Evolutionary conservation across 2,113 vertebrate genomes (phyloP).

Genomic region (Australoheros scitulus): DNA sequence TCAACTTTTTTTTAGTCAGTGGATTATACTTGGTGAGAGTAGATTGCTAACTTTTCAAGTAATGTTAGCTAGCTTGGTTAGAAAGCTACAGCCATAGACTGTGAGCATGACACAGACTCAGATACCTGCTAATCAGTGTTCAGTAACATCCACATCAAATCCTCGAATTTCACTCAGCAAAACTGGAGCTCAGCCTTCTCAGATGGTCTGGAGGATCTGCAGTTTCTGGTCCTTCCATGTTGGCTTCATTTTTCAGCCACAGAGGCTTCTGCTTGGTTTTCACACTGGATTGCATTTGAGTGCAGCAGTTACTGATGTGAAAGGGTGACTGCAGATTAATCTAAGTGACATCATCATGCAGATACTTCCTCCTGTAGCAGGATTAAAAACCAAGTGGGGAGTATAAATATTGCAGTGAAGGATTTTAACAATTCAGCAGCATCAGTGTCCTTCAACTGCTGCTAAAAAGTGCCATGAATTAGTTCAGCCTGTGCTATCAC

Average conservation of each 20-base stretch:
- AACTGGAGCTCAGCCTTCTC: neutral
- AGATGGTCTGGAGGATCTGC: neutral
- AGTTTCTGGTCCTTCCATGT: too few species aligned
- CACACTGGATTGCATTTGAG: neutral
- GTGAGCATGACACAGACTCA: neutral
- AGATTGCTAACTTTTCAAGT: neutral
- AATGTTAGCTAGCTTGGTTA: neutral
- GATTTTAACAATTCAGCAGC: conserved; percentile 37
- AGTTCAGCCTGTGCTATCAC: conserved; percentile 2
- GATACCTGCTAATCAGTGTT: neutral
- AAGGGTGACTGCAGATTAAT: neutral
- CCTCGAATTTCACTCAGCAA: neutral
- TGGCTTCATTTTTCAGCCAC: too few species aligned
- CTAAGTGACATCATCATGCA: neutral
- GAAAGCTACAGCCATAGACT: accelerated
- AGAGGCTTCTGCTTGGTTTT: neutral
- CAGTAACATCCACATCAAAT: neutral
- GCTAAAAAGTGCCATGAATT: conserved; percentile 19
- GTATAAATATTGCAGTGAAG: conserved; percentile 36
- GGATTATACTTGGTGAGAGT: too few species aligned
- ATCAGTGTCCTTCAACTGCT: conserved; percentile 41
- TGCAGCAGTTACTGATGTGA: neutral
- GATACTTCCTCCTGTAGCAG: neutral
- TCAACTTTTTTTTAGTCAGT: too few species aligned
- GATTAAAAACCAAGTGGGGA: conserved; percentile 13